Evolutionary conservation across 1,140 invertebrate species (phyloP), one percentile per base, ranked within the genome.

Genomic region (Mya arenaria): DNA sequence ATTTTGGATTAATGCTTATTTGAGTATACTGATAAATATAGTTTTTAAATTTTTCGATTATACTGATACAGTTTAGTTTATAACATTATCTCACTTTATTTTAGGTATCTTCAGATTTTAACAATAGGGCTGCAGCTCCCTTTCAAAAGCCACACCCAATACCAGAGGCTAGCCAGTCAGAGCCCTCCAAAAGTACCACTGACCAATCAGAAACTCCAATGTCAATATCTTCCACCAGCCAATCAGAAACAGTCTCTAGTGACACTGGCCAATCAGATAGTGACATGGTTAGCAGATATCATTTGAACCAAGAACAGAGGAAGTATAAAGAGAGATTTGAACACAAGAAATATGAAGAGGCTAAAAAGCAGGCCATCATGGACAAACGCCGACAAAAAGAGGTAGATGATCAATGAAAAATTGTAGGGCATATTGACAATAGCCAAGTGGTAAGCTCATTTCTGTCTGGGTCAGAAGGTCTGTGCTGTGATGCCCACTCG

Each of bases 311-410:
- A 15, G 73, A 85, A 23, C 88, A 90, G 83, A 86, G 83, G 48
- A 83, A 84, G 39, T 63, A 84, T 17, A 89, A 87, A 36, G 84
- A 88, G 15, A 65, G 84, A 19, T 91, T 90, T 86, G 85, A 90
- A 44, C 82, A 88, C 60, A 90, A 90, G 48, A 86, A 85, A 62
- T 80, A 88, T 30, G 84, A 88, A 13, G 89, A 89, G 28, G 85
- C 89, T 1, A 89, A 85, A 55, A 88, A 89, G 36, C 62, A 82
- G 44, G 86, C 84, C 0, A 56, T 72, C 28, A 83, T 85, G 39
- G 89, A 91, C 41, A 90, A 89, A 79, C 77, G 87, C 23, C 83
- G 79, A 48, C 65, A 87, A 39, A 89, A 88, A 85, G 83, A 86
- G 84, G 90, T 91, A 74, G 34, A 2, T 44, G n/a, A n/a, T n/a